Base-by-base conservation (phyloP, 2,888 invertebrate species). In the Craniophora ligustri region DNA sequence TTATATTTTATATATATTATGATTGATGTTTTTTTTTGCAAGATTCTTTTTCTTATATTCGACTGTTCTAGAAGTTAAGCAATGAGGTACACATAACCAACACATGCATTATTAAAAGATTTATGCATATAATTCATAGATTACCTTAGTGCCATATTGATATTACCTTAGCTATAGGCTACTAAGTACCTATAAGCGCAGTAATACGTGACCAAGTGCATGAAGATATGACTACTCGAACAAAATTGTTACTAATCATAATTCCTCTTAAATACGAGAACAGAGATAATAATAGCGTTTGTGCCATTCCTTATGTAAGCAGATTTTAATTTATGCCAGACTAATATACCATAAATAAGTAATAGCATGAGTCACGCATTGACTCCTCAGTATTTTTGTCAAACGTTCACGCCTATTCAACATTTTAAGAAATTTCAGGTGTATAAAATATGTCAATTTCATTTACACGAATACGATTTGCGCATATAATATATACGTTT, bases 201-300 rank as follows among this genome's bases (percentile, higher is more conserved):
- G 14, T 8, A 41, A 54, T 77, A 79, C 81, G 79, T 80, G 81
- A 81, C 75, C 50, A 47, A 28, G 28, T 50, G 51, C 81, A 80
- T 63, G 78, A 44, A 69, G 36, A 57, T 65, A 47, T 38, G 48
- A 50, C 36, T 48, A 47, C 48, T 56, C 32, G 3, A 26, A 40
- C 39, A 36, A 58, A 62, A 56, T 55, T 58, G 65, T 51, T 42
- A 30, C 36, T 64, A 42, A 51, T 54, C 48, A 48, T 34, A 49
- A 36, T 59, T 58, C 60, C 40, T 62, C 44, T 67, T 54, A 53
- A 34, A 40, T 11, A 41, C 56, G 2, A 1, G n/a, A 28, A 28
- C 7, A 14, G 26, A 47, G 31, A 54, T 51, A 30, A 42, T 31
- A 42, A 40, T 31, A 35, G 1, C 15, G 19, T 30, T 44, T 36